Percentiles rank a stretch among this genome's conserved stretches.
These are phyloP conservation scores for Nyctibius grandis DNA, from an alignment of 2,797 vertebrate genomes.

Conservation along the genomic window DNA sequence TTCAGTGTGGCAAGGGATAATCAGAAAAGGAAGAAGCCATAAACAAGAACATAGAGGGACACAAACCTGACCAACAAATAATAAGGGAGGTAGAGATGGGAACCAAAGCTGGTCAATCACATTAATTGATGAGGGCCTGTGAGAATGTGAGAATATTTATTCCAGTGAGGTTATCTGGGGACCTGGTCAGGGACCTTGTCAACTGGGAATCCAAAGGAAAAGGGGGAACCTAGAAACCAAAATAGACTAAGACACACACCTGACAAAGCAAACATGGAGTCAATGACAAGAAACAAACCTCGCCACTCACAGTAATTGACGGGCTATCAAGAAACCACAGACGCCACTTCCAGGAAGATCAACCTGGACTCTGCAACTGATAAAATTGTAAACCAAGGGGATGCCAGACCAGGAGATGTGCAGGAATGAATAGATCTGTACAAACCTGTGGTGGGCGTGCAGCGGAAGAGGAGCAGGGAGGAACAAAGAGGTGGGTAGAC, in stretches of 20 bases:
- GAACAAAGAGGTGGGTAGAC: not conserved
- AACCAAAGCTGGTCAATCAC: not conserved
- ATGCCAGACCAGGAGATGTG: not conserved
- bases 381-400: not conserved
- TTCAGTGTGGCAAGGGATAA: not conserved
- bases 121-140: not conserved
- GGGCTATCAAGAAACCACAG: not conserved
- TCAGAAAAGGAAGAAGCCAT: not conserved
- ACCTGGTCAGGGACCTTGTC: not conserved
- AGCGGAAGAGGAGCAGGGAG: not conserved
- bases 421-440: not conserved
- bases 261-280: not conserved
- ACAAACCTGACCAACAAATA: not conserved
- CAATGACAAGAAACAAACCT: not conserved
- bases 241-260: not conserved
- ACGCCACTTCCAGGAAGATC: not conserved
- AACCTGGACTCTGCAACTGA: not conserved
- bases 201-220: not conserved
- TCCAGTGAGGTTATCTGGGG: not conserved
- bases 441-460: fast-evolving
- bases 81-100: not conserved
- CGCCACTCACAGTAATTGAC: not conserved
- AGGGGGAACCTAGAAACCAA: not conserved
- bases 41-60: not conserved
- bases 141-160: not conserved